Evolutionary conservation across 2,113 vertebrate genomes (phyloP).

Genomic region (Mirounga angustirostris): DNA sequence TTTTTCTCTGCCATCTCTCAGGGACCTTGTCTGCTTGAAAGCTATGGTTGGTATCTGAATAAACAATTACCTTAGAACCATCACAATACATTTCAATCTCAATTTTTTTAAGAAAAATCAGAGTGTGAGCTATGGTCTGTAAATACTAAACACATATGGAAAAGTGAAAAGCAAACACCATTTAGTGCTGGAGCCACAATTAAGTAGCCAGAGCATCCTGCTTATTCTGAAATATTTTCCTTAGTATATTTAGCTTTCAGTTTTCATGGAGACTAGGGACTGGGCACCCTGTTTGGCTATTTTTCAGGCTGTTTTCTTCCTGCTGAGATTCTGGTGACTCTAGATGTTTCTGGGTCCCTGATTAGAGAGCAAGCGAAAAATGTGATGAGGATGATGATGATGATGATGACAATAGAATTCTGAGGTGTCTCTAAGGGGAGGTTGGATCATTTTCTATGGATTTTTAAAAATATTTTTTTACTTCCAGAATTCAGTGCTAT

Average conservation of each 20-base stretch:
- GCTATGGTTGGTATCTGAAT: not conserved
- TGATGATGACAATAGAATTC: not conserved
- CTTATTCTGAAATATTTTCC: not conserved
- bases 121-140: not conserved
- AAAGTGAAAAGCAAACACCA: slow-evolving; percentile 40
- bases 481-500: not conserved
- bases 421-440: not conserved
- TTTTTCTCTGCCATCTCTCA: slow-evolving; percentile 21
- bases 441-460: not conserved
- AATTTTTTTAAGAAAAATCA: not conserved
- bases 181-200: not conserved
- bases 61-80: slow-evolving; percentile 67
- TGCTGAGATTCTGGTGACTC: not conserved
- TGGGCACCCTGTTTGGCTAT: not conserved
- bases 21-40: not conserved
- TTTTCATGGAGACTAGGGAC: not conserved
- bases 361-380: not conserved
- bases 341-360: not conserved
- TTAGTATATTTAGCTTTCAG: not conserved
- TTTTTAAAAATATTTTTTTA: not conserved
- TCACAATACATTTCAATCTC: not conserved
- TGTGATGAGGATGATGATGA: not conserved
- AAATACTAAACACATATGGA: not conserved
- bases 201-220: not conserved
- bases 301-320: not conserved